These are phyloP conservation scores for Hylomyscus alleni DNA, from an alignment of 2,797 vertebrate genomes.

Conservation along the genomic window DNA sequence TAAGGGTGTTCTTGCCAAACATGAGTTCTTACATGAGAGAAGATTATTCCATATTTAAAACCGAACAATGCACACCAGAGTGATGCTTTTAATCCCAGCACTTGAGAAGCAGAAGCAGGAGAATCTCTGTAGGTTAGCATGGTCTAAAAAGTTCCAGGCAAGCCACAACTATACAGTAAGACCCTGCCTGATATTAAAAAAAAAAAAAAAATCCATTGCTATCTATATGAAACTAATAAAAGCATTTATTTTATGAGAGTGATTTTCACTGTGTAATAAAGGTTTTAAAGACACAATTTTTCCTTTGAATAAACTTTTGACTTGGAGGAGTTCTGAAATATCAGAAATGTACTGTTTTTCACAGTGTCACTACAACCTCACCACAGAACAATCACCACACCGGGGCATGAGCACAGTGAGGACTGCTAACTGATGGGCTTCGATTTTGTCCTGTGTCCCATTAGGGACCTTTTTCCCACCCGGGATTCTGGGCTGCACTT, in stretches of 20 bases:
- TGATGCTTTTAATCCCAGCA: background rate
- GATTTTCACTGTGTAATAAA: constrained; percentile 25
- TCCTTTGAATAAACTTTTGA: constrained; percentile 54
- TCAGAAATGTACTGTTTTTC: background rate
- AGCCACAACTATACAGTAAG: background rate
- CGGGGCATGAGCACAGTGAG: background rate
- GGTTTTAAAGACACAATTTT: background rate
- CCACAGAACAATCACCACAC: background rate
- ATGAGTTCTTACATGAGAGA: constrained; percentile 36
- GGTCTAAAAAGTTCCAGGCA: background rate
- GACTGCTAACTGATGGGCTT: background rate
- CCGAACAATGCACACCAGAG: background rate
- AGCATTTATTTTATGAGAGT: constrained; percentile 51
- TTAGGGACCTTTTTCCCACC: background rate
- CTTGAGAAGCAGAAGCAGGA: background rate
- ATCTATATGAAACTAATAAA: constrained; percentile 40
- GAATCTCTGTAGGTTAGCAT: background rate
- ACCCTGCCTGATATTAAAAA: background rate
- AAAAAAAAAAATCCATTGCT: background rate
- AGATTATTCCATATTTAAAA: constrained; percentile 36
- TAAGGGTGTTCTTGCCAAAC: constrained; percentile 10
- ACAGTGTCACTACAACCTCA: background rate
- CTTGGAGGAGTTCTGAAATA: constrained; percentile 2
- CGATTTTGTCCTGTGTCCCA: background rate
- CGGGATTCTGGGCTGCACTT: background rate